Evolutionary conservation across 2,113 vertebrate genomes (phyloP).

Genomic region (Marcusenius ussheri): DNA sequence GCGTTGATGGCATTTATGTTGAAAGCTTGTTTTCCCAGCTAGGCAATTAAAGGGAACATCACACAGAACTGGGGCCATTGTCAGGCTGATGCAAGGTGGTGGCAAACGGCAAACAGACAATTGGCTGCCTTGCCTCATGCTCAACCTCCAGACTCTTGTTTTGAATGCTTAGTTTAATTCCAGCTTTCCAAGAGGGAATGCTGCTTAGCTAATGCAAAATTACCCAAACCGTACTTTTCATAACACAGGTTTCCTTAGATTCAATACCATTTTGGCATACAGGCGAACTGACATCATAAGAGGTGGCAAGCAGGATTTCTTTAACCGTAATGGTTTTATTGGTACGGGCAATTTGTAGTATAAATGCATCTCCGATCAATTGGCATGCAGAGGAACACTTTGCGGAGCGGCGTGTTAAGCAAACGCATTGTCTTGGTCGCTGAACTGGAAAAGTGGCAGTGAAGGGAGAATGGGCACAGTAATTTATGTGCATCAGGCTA

Average conservation of each 20-base stretch:
- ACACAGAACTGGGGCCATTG: slow-evolving; percentile 94
- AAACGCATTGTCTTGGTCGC: slow-evolving; percentile 92
- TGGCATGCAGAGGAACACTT: slow-evolving; percentile 99
- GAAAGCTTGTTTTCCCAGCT: slow-evolving; percentile 88
- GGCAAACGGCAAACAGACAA: slow-evolving; percentile 87
- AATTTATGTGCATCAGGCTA: slow-evolving; percentile 97
- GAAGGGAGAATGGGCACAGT: slow-evolving; percentile 66
- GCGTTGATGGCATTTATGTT: slow-evolving; percentile 90
- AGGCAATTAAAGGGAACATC: slow-evolving; percentile 89
- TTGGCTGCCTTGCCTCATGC: slow-evolving; percentile 82
- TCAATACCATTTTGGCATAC: slow-evolving; percentile 94
- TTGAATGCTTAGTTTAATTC: slow-evolving; percentile 90
- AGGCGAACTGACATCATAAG: slow-evolving; percentile 95
- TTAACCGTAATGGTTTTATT: slow-evolving; percentile 91
- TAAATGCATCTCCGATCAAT: slow-evolving; percentile 99
- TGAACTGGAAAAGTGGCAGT: slow-evolving; percentile 83
- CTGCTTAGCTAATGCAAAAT: slow-evolving; percentile 93
- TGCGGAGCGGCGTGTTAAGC: slow-evolving; percentile 92
- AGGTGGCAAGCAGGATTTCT: slow-evolving; percentile 88
- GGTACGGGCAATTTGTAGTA: slow-evolving; percentile 99
- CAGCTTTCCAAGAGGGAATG: slow-evolving; percentile 79
- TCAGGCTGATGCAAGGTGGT: slow-evolving; percentile 96
- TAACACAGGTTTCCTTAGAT: slow-evolving; percentile 96
- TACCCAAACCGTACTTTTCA: slow-evolving; percentile 94
- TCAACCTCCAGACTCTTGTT: slow-evolving; percentile 87